Evolutionary conservation across 2,888 invertebrate species (phyloP).

Genomic region (Andrena flavipes): DNA sequence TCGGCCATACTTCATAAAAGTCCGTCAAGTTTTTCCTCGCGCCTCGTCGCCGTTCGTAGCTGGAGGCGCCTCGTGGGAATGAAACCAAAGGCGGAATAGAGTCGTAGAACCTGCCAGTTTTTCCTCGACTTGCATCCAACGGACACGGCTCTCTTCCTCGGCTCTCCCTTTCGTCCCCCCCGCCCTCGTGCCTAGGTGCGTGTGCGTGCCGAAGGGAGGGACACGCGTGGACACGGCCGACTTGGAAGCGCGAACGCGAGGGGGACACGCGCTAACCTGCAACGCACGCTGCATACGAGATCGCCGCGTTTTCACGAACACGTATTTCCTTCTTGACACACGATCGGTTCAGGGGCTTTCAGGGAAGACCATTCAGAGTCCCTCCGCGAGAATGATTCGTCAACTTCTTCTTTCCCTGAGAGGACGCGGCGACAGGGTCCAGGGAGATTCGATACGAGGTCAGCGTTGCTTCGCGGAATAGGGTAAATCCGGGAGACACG

Average conservation of each 20-base stretch:
- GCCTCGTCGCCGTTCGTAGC: constrained; percentile 9
- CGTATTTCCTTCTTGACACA: constrained; percentile 43
- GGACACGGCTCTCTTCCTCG: constrained; percentile 42
- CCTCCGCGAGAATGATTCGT: constrained; percentile 13
- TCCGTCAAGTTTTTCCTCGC: constrained; percentile 43
- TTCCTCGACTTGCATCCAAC: constrained; percentile 43
- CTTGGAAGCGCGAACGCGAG: constrained; percentile 64
- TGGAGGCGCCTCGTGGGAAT: constrained; percentile 55
- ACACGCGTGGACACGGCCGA: constrained; percentile 44
- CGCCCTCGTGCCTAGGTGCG: constrained; percentile 22
- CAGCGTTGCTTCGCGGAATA: background rate
- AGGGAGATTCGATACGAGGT: background rate
- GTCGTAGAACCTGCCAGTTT: constrained; percentile 63
- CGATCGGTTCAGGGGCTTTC: constrained; percentile 26
- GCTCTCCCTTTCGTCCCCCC: constrained; percentile 1
- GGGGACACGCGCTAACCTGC: constrained; percentile 79
- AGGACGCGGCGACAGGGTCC: background rate
- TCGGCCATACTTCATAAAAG: constrained; percentile 44
- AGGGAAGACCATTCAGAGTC: constrained; percentile 25
- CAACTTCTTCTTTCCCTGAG: background rate
- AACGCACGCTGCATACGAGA: constrained; percentile 79
- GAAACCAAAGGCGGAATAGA: constrained; percentile 58
- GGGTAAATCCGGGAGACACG: too few relatives aligned
- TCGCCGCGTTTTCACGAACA: constrained; percentile 66
- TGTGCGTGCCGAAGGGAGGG: constrained; percentile 25